Evolutionary conservation across 2,888 invertebrate genomes (phyloP).

Genomic region (Epicampocera succincta): DNA sequence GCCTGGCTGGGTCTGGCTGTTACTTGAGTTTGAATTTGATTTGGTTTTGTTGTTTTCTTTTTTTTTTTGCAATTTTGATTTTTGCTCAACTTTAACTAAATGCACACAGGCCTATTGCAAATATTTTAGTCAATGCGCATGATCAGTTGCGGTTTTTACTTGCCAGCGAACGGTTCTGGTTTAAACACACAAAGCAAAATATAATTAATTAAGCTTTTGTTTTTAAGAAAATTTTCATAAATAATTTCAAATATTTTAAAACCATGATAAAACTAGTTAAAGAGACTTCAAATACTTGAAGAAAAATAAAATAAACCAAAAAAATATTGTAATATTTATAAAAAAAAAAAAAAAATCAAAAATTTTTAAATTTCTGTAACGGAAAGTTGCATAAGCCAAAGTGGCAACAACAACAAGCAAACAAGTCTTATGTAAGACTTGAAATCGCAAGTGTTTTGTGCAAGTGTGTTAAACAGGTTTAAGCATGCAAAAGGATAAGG

Average conservation of each 20-base stretch:
- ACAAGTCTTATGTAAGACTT: constrained; percentile 35
- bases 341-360: neutral
- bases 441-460: neutral
- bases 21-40: constrained; percentile 35
- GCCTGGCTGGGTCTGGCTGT: constrained; percentile 34
- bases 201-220: neutral
- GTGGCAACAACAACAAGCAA: too few species aligned
- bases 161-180: constrained; percentile 79
- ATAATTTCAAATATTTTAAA: too few species aligned
- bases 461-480: constrained; percentile 1
- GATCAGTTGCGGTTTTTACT: constrained; percentile 82
- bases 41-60: constrained; percentile 27
- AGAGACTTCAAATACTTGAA: too few species aligned
- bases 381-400: constrained; percentile 19
- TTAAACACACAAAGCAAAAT: neutral
- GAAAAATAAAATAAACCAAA: neutral
- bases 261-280: too few species aligned
- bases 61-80: constrained; percentile 8
- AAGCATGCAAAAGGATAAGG: neutral
- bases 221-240: too few species aligned
- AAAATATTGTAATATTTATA: too few species aligned
- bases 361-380: constrained; percentile 6
- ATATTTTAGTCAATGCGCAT: constrained; percentile 68
- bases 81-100: constrained; percentile 55
- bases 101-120: constrained; percentile 62